Base-by-base conservation (phyloP, 2,113 vertebrate species). In the Tyto alba region DNA sequence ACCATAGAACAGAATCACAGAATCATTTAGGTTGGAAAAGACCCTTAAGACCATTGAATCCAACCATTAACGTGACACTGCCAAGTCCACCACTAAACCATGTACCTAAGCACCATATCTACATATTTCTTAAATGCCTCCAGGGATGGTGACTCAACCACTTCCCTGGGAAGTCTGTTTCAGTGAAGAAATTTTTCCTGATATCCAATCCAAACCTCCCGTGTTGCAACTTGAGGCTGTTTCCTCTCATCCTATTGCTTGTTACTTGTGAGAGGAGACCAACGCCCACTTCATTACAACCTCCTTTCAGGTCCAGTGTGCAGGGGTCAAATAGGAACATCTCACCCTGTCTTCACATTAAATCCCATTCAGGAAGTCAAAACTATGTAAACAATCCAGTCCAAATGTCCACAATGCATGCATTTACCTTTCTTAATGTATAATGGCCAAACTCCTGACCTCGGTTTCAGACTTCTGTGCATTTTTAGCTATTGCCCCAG, bases 211-310 rank as follows among this genome's bases (percentile, higher is more conserved):
- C 36, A 63, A 77, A 48, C 41, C 34, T 68, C 29, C 32, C 4
- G 34, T 47, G 16, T 30, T 0, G 1, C 25, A 63, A 48, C 41
- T 26, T 41, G 30, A 36, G 25, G 15, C 11, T 2, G 2, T 84
- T 76, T 76, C 19, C 13, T 56, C 36, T 64, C 1, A 1, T 77
- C 26, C 66, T 50, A 8, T 71, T 26, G 23, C 30, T 30, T 15
- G 7, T 48, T 41, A 47, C 20, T 60, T 57, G 55, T 29, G 25
- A 69, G 15, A 55, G 47, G 16, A 83, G 40, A 12, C n/a, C 0
- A 1, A 30, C 13, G 8, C 30, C 7, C 30, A 30, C 29, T 22
- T 60, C 0, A 0, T 13, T 75, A 72, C 38, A 88, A 7, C 8
- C 1, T 83, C 38, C 47, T 72, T n/a, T 82, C 52, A 53, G 26